phyloP scores from a whole-genome alignment of 2,888 invertebrate genomes.

The Leptogaster cylindrica region DNA sequence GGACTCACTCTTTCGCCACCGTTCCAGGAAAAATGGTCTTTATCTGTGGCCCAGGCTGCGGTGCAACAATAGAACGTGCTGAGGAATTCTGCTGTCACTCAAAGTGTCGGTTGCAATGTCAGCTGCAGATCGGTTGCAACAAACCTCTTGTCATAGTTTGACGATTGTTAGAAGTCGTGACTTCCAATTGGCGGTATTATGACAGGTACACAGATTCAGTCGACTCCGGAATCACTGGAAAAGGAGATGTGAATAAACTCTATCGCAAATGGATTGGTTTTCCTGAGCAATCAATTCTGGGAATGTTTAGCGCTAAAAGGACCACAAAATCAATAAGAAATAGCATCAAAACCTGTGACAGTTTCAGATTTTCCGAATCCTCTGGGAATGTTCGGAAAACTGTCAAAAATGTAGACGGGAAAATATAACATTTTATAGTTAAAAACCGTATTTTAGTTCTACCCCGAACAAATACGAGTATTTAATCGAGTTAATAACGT shows the following conservation, averaged over 20 bases:
- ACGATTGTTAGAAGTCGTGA: slow-evolving; percentile 36
- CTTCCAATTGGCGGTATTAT: slow-evolving; percentile 41
- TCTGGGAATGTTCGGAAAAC: too few relatives aligned
- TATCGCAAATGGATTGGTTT: too few relatives aligned
- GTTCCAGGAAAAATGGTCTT: slow-evolving; percentile 33
- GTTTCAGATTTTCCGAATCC: too few relatives aligned
- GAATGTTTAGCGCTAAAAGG: too few relatives aligned
- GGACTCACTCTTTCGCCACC: slow-evolving; percentile 26
- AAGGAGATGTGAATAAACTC: slow-evolving; percentile 35
- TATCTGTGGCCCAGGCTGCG: background rate
- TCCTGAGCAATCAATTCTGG: too few relatives aligned
- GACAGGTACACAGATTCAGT: slow-evolving; percentile 34
- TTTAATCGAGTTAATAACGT: too few relatives aligned
- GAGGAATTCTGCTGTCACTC: slow-evolving; percentile 42
- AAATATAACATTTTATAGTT: too few relatives aligned
- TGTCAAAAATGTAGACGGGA: too few relatives aligned
- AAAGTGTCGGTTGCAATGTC: slow-evolving; percentile 37
- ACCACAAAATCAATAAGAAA: too few relatives aligned
- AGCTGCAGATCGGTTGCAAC: slow-evolving; percentile 39
- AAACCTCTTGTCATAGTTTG: slow-evolving; percentile 36
- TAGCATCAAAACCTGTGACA: too few relatives aligned
- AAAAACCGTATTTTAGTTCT: too few relatives aligned
- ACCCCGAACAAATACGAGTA: too few relatives aligned
- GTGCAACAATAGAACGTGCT: slow-evolving; percentile 40
- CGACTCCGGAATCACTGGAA: slow-evolving; percentile 6